Evolutionary conservation across 2,888 invertebrate genomes (phyloP), one percentile per base, ranked within the genome.

Genomic region (Sinohyriopsis cumingii): DNA sequence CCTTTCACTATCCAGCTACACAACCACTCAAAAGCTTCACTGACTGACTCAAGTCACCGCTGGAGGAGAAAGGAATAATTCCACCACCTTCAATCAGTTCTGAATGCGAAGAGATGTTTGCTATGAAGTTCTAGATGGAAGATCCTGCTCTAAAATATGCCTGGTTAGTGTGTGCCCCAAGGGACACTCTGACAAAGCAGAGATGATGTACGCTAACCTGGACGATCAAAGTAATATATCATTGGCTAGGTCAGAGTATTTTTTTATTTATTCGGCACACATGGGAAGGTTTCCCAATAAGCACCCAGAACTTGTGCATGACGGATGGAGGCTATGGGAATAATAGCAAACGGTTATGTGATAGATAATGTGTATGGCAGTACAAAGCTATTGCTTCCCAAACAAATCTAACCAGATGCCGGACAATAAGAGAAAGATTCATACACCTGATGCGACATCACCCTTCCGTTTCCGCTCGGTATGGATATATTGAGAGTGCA

Each of bases 161-260:
- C 22, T 63, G 28, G 71, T 71, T 15, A 54, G 67, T 20, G 25
- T 59, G 28, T 53, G 12, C 1, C 15, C 20, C 33, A 9, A 3
- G n/a, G 18, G 45, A 59, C 33, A 9, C 0, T 4, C 1, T 3
- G 7, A 19, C 5, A 9, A 28, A 33, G 3, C 25, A 15, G 19
- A 7, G 33, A 15, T 28, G 53, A 15, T 22, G 25, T 70, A 70
- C 54, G 67, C 68, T 19, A 62, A 70, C 33, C 70, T 73, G 20
- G 73, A 73, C 25, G 70, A 73, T 55, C 69, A 73, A 55, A 70
- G 70, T 57, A 73, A 70, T 55, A 24, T 18, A n/a, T 70, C 73
- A n/a, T 55, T 70, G 12, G 68, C 59, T 24, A 63, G 60, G n/a
- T n/a, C 70, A 55, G 25, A 57, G 20, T 28, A 5, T 24, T 73